Base-by-base conservation (phyloP, 2,113 vertebrate genomes). In the Thomomys bottae region DNA sequence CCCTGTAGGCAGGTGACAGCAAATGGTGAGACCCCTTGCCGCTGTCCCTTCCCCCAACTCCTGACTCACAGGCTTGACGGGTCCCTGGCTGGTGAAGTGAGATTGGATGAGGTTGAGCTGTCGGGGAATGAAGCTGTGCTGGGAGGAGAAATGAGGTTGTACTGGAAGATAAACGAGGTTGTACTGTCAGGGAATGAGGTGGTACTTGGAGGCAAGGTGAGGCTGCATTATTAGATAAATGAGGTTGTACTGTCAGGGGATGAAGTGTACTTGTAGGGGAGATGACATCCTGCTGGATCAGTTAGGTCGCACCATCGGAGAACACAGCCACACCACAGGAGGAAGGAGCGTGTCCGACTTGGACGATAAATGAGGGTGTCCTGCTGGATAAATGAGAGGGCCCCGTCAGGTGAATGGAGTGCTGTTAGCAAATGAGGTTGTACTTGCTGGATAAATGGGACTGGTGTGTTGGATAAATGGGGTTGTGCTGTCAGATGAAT, bases 391-490 rank as follows among this genome's bases (percentile, higher is more conserved):
- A 95, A 96, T 96, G 96, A 96, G 90, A 88, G 93, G 88, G 83
- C 85, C 85, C 95, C 85, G 7, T 91, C 96, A 96, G 96, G 95
- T 96, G 96, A 96, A 96, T 85, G 94, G 95, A 96, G 92, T 93
- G 94, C 95, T 96, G 96, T 96, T 96, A 95, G 96, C 94, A 96
- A 94, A 94, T 93, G 93, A 96, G 94, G 94, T 96, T 97, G 94
- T 96, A 95, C 93, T 94, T 81, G 92, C 95, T 95, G 96, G 96
- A 96, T 95, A 94, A 95, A 96, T 96, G 95, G 92, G 84, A 81
- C 88, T 88, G 88, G 95, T 82, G 85, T 96, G 93, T 94, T 96
- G 96, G 95, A 95, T 95, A 95, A 96, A 97, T 95, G 95, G 92
- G 94, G 95, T 78, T 93, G 90, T 88, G 81, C 93, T 95, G 96